Percentiles rank a stretch among this genome's conserved stretches.
Conservation (phyloP, 2,888 invertebrate species). For the Spicauda simplicius region DNA sequence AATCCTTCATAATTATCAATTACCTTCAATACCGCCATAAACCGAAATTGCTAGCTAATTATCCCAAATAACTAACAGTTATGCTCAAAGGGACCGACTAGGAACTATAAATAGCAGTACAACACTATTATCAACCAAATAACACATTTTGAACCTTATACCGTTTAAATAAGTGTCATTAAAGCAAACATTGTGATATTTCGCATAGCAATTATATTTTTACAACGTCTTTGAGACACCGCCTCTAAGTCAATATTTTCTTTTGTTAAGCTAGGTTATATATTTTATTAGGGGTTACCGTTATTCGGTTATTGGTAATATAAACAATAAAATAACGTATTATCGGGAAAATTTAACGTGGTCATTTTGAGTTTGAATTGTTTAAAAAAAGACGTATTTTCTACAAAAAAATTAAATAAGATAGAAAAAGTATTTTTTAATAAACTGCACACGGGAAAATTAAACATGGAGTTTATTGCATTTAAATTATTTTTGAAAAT, state of each 20-base stretch:
- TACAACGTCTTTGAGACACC: constrained; percentile 65
- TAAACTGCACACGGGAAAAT: too few relatives aligned
- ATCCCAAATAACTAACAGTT: constrained; percentile 27
- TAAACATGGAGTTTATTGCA: too few relatives aligned
- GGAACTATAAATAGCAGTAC: constrained; percentile 4
- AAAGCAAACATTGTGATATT: constrained; percentile 36
- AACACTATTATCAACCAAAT: too few relatives aligned
- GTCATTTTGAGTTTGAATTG: not conserved
- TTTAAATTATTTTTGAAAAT: too few relatives aligned
- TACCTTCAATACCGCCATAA: constrained; percentile 36
- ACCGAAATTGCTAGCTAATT: constrained; percentile 39
- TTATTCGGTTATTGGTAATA: constrained; percentile 5
- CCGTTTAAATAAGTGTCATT: constrained; percentile 31
- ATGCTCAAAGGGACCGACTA: constrained; percentile 22
- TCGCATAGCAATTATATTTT: constrained; percentile 61
- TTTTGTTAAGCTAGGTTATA: constrained; percentile 33
- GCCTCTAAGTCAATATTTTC: constrained; percentile 42
- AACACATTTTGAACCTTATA: constrained; percentile 39
- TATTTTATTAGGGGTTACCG: constrained; percentile 33
- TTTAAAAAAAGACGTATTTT: not conserved
- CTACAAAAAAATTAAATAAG: too few relatives aligned
- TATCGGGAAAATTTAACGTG: not conserved
- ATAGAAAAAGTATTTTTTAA: too few relatives aligned
- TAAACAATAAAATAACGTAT: constrained; percentile 10
- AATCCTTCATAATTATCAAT: constrained; percentile 18